Evolutionary conservation across 2,113 vertebrate genomes (phyloP).

Genomic region (Eonycteris spelaea): DNA sequence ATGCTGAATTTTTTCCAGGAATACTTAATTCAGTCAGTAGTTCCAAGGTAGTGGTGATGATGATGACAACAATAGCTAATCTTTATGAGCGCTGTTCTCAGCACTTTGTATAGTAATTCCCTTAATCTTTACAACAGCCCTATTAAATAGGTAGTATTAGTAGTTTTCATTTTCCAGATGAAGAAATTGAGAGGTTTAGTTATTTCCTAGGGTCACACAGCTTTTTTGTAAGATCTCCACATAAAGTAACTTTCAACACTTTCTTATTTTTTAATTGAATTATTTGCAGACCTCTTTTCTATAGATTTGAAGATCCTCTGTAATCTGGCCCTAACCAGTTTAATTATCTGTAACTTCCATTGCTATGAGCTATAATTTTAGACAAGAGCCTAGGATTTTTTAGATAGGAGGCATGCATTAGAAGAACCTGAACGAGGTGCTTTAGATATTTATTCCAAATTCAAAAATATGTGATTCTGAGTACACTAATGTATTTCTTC

Average conservation of each 20-base stretch:
- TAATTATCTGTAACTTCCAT: not conserved
- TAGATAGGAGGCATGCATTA: not conserved
- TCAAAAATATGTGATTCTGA: not conserved
- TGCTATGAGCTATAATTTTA: not conserved
- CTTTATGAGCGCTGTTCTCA: not conserved
- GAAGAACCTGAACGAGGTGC: not conserved
- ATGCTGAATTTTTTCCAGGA: not conserved
- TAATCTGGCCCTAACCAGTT: not conserved
- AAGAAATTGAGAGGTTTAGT: not conserved
- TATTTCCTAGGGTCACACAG: not conserved
- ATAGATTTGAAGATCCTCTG: not conserved
- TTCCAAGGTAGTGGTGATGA: not conserved
- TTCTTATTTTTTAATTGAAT: not conserved
- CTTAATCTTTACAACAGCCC: not conserved
- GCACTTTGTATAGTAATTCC: not conserved
- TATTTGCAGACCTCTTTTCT: not conserved
- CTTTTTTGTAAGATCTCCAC: not conserved
- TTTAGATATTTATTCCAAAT: not conserved
- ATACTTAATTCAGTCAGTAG: not conserved
- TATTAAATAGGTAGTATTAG: not conserved
- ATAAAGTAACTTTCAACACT: not conserved
- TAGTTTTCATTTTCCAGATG: not conserved
- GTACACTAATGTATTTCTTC: not conserved
- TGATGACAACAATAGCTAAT: not conserved
- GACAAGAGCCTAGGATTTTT: not conserved